A percentile compares a stretch with the other conserved stretches of the same genome.
These are phyloP conservation scores for Trialeurodes vaporariorum DNA, from an alignment of 1,140 invertebrate species.

Conservation along the genomic window DNA sequence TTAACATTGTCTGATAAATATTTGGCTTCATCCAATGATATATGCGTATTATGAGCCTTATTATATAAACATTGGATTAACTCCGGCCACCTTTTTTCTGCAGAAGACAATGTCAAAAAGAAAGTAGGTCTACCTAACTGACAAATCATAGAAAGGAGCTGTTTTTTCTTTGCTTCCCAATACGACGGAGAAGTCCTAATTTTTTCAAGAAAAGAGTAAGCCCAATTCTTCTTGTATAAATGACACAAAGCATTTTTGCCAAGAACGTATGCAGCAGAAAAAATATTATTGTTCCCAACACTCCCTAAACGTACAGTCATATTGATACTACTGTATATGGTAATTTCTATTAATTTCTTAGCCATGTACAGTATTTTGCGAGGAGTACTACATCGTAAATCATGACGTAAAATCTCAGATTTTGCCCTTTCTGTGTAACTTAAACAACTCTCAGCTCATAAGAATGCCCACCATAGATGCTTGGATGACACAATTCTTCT, in stretches of 20 bases:
- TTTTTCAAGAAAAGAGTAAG: neutral
- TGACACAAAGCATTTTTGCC: too few species aligned
- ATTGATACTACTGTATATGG: too few species aligned
- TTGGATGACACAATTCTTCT: constrained; percentile 33
- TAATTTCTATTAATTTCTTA: too few species aligned
- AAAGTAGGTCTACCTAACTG: neutral
- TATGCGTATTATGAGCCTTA: neutral
- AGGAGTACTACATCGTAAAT: too few species aligned
- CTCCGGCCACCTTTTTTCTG: neutral
- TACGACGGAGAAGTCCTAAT: neutral
- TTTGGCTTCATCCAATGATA: neutral
- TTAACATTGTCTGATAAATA: constrained; percentile 5
- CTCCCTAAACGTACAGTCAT: too few species aligned
- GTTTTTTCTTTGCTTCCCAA: neutral
- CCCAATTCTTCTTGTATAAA: neutral
- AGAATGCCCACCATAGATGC: constrained; percentile 30
- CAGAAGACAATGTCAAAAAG: neutral
- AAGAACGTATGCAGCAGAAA: too few species aligned
- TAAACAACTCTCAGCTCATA: too few species aligned
- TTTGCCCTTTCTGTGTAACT: neutral
- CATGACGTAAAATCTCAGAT: neutral
- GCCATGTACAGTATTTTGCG: too few species aligned
- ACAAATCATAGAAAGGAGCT: neutral
- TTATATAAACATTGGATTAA: neutral
- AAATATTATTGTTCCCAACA: too few species aligned